Evolutionary conservation across 2,797 vertebrate species (phyloP), one percentile per base, ranked within the genome.

Genomic region (Acipenser transmontanus): DNA sequence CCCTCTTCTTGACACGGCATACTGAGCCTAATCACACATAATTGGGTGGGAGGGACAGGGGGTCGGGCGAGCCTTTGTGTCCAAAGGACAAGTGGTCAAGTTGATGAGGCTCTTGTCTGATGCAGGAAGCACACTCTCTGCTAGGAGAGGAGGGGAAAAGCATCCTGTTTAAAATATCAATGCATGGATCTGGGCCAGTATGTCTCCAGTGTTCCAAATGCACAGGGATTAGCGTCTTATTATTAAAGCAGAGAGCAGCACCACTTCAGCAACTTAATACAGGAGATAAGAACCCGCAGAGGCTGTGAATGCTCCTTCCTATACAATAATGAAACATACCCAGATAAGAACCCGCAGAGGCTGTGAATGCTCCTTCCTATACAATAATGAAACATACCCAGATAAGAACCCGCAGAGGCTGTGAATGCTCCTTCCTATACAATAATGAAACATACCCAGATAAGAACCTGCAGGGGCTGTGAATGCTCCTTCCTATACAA

Each of bases 1-100:
- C 91, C 95, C 93, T 92, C 93, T 96, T 94, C 96, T 98, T 98
- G 95, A 98, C 95, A 97, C 92, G 93, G 94, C 93, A 92, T 91
- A 98, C 92, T 98, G 95, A 98, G 96, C 94, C 95, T 98, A 98
- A 99, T 99, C 96, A 91, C 93, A 93, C 93, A 96, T 98, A 98
- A 99, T 98, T 98, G 94, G 93, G 91, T 94, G 93, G 97, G 97
- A 95, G 97, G 96, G 91, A 93, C 94, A 91, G 93, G 91, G 92
- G 94, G 95, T 89, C 75, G 95, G 92, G 89, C 90, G 90, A 87
- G 88, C 92, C 93, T 96, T 99, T 98, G 95, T 98, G 94, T 93
- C 93, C 94, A 94, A 93, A 95, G 96, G 95, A 94, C 96, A 98
- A 96, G 95, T 94, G 96, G 95, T 98, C 97, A 98, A 91, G 96